Evolutionary conservation across 2,797 vertebrate species (phyloP).

Genomic region (Remorina albescens): DNA sequence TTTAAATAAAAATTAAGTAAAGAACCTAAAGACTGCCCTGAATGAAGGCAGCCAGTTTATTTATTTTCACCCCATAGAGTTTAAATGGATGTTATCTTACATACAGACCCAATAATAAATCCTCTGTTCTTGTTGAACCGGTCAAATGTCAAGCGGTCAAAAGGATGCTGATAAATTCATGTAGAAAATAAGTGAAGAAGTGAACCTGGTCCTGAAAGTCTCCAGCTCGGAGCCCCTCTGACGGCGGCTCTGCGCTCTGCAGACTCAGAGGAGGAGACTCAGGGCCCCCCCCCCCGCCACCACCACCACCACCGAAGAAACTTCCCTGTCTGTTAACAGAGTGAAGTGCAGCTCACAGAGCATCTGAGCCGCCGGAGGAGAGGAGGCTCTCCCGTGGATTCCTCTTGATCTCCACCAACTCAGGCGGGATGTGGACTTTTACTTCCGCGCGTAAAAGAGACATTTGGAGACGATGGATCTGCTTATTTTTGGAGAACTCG

Average conservation of each 20-base stretch:
- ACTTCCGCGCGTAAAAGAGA: constrained; percentile 60
- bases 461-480: constrained; percentile 46
- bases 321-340: constrained; percentile 50
- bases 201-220: constrained; percentile 4
- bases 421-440: not conserved
- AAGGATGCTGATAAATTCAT: not conserved
- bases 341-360: constrained; percentile 17
- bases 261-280: too few relatives aligned
- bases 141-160: not conserved
- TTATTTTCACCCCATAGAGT: not conserved
- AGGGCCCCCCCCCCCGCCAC: too few relatives aligned
- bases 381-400: not conserved
- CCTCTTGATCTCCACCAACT: not conserved
- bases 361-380: not conserved
- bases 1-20: not conserved
- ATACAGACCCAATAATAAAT: not conserved
- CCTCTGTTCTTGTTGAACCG: not conserved
- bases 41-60: too few relatives aligned
- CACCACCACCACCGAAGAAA: too few relatives aligned
- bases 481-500: constrained; percentile 13
- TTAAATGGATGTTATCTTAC: too few relatives aligned
- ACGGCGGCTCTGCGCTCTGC: not conserved
- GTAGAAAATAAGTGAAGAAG: constrained; percentile 9
- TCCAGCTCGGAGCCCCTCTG: too few relatives aligned
- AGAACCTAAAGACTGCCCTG: not conserved